Percentiles rank a stretch among this genome's conserved stretches.
Evolutionary conservation across 2,113 vertebrate genomes (phyloP).

Genomic region (Empidonax alnorum): DNA sequence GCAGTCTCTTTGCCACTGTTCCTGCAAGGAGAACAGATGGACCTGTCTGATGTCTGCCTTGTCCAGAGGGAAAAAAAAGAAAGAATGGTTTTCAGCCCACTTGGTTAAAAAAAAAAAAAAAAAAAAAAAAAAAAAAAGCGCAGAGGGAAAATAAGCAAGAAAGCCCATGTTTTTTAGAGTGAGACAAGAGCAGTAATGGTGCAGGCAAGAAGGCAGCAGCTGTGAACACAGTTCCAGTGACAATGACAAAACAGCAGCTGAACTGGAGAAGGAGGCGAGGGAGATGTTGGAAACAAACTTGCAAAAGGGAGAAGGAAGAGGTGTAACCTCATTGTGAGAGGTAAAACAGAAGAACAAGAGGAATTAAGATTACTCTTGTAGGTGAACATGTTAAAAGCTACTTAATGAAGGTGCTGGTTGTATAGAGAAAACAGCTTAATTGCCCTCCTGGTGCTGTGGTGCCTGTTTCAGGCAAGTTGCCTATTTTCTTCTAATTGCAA

Average conservation of each 20-base stretch:
- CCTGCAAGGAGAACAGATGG: constrained; percentile 35
- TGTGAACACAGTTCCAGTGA: background rate
- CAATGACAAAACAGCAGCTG: background rate
- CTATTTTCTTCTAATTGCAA: background rate
- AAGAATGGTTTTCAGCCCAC: constrained; percentile 8
- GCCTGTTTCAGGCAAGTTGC: background rate
- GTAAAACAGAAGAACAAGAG: background rate
- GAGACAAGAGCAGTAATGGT: background rate
- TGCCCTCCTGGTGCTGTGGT: background rate
- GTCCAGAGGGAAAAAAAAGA: constrained; percentile 24
- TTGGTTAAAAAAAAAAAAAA: background rate
- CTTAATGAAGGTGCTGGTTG: background rate
- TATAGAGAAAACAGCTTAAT: background rate
- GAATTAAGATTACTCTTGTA: background rate
- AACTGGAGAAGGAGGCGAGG: background rate
- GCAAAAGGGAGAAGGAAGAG: background rate
- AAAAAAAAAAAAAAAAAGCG: rapidly evolving
- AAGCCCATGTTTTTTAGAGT: background rate
- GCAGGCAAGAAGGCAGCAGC: background rate
- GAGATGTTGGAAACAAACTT: background rate
- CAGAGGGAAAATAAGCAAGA: background rate
- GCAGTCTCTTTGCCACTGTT: constrained; percentile 13
- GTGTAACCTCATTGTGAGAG: background rate
- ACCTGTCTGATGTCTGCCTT: constrained; percentile 28
- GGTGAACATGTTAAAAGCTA: background rate